A percentile compares a stretch with the other conserved stretches of the same genome.
phyloP scores from a whole-genome alignment of 2,113 vertebrate species.

The Dasyurus viverrinus region DNA sequence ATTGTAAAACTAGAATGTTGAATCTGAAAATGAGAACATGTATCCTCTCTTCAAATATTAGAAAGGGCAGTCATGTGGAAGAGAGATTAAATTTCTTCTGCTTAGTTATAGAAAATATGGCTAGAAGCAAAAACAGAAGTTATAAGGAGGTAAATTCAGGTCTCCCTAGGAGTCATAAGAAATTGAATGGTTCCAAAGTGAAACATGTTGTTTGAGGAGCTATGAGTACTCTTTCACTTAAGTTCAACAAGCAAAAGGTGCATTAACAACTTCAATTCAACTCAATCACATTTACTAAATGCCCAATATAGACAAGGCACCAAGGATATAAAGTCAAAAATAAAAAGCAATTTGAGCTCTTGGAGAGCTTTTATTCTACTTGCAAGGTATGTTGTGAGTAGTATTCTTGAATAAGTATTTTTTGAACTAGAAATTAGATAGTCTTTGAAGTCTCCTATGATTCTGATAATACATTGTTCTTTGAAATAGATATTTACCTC shows the following conservation, averaged over 20 bases:
- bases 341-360: neutral
- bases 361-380: neutral
- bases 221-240: neutral
- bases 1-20: neutral
- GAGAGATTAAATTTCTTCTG: neutral
- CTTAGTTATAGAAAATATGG: neutral
- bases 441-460: neutral
- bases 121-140: neutral
- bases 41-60: neutral
- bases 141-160: neutral
- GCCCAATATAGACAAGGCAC: neutral
- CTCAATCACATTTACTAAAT: neutral
- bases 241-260: neutral
- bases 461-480: neutral
- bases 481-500: neutral
- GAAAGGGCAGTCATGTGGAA: neutral
- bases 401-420: neutral
- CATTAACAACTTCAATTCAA: neutral
- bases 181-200: neutral
- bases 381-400: neutral
- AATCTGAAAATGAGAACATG: neutral
- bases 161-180: neutral
- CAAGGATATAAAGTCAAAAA: neutral
- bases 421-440: neutral
- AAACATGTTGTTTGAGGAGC: neutral